Evolutionary conservation across 2,888 invertebrate species (phyloP).

Genomic region (Lasius fuliginosus): DNA sequence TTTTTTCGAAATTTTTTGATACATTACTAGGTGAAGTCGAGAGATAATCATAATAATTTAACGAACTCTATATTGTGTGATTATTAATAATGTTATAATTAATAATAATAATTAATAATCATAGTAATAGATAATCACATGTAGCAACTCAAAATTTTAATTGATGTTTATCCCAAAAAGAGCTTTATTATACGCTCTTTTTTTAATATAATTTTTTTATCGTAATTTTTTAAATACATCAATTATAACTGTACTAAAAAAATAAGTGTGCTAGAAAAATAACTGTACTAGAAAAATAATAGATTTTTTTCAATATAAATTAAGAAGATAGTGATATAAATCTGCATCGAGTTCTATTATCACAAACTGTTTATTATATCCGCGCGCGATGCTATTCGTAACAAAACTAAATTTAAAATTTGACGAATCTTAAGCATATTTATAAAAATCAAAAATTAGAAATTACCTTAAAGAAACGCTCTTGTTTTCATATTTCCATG

Average conservation of each 20-base stretch:
- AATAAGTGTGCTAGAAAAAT: no score
- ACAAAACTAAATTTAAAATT: conserved; percentile 2
- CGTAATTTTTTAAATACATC: no score
- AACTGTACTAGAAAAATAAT: no score
- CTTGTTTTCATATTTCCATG: conserved; percentile 55
- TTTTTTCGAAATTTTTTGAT: neutral
- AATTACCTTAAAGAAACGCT: neutral
- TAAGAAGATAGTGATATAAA: no score
- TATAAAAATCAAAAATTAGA: neutral
- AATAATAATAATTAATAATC: neutral
- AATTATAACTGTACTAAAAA: no score
- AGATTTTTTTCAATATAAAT: no score
- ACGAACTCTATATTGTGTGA: neutral
- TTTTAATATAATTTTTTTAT: no score
- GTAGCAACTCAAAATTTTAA: neutral
- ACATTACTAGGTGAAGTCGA: neutral
- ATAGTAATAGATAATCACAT: neutral
- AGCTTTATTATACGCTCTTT: no score
- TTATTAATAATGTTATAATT: neutral
- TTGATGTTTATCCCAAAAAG: no score
- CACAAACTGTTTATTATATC: no score
- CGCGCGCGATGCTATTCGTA: no score
- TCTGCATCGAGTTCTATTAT: no score
- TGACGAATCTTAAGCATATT: neutral
- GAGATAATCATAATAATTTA: neutral